A percentile compares a stretch with the other conserved stretches of the same genome.
Conservation (phyloP, 2,797 vertebrate genomes). For the Sandelia bainsii region DNA sequence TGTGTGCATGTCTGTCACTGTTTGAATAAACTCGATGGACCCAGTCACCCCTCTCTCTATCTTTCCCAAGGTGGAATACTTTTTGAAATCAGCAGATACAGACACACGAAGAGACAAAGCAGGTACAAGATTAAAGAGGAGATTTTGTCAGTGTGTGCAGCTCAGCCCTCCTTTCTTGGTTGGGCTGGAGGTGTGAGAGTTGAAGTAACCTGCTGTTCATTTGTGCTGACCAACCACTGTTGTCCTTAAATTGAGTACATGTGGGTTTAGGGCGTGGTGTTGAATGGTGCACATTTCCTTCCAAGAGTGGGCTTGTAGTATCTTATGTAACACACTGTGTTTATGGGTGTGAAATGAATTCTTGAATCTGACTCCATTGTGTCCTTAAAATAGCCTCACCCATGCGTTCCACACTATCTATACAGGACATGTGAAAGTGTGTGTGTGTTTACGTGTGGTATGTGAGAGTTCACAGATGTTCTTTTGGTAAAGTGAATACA, state of each 20-base stretch:
- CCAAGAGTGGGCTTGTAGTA: constrained; percentile 44
- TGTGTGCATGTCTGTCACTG: constrained; percentile 32
- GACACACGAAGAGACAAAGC: neutral
- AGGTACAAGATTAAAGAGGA: constrained; percentile 1
- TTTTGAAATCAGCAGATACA: neutral
- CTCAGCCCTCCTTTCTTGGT: neutral
- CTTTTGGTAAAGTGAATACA: constrained; percentile 41
- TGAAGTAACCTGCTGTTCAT: constrained; percentile 17
- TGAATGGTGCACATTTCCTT: constrained; percentile 47
- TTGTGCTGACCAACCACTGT: constrained; percentile 37
- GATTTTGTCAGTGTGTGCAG: neutral
- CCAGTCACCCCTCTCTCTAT: constrained; percentile 43
- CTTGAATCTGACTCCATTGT: constrained; percentile 47
- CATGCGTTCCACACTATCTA: constrained; percentile 27
- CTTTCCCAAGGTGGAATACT: constrained; percentile 51
- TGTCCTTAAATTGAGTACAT: constrained; percentile 51
- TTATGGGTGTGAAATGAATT: constrained; percentile 43
- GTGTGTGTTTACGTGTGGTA: constrained; percentile 29
- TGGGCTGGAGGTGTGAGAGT: constrained; percentile 1
- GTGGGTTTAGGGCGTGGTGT: constrained; percentile 62
- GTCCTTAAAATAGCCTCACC: constrained; percentile 60
- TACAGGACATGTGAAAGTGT: constrained; percentile 48
- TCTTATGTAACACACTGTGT: constrained; percentile 51
- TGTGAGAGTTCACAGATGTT: constrained; percentile 56
- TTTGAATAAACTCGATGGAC: constrained; percentile 57